Conservation (phyloP, 2,797 vertebrate species). For the Mycteria americana region DNA sequence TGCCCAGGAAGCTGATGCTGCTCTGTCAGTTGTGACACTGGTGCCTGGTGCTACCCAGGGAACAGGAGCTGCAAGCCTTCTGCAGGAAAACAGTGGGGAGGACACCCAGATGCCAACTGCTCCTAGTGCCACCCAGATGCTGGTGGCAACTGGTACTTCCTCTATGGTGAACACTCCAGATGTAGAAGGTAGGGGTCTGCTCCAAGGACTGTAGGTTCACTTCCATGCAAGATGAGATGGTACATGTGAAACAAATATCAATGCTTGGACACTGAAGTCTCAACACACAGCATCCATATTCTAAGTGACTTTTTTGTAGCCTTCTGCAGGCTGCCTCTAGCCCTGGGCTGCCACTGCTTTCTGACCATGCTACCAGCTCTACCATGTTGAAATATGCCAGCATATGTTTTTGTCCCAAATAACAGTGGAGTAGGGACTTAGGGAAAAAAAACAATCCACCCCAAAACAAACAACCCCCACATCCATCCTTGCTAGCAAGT, state of each 20-base stretch:
- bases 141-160: not conserved
- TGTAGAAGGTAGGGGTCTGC: slow-evolving; percentile 50
- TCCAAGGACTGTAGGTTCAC: not conserved
- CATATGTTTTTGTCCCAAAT: fast-evolving
- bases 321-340: not conserved
- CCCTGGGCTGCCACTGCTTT: not conserved
- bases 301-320: not conserved
- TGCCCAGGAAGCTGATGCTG: slow-evolving; percentile 16
- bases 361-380: not conserved
- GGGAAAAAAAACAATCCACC: not conserved
- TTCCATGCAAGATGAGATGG: not conserved
- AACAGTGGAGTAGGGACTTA: not conserved
- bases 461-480: not conserved
- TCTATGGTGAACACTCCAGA: not conserved
- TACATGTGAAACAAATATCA: not conserved
- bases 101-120: not conserved
- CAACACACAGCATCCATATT: no score
- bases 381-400: fast-evolving
- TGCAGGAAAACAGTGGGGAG: not conserved
- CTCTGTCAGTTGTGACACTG: not conserved
- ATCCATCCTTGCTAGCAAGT: not conserved
- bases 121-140: slow-evolving; percentile 11
- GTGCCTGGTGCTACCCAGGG: not conserved
- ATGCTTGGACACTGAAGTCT: not conserved
- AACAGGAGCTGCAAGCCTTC: not conserved